Base-by-base conservation (phyloP, 2,113 vertebrate species). In the Blennius ocellaris region DNA sequence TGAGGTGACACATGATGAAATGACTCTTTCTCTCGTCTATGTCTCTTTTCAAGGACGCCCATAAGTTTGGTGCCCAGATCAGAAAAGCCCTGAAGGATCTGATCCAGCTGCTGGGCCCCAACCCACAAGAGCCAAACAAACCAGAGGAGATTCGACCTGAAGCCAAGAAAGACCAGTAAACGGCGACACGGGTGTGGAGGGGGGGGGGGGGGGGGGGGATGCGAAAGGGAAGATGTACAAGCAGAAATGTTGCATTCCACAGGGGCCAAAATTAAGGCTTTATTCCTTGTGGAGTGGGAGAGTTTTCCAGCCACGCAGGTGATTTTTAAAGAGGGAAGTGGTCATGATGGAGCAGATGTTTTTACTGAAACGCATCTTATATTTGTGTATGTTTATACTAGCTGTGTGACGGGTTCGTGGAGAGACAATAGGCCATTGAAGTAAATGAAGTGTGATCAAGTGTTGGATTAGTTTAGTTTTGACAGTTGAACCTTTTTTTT, bases 51-150 rank as follows among this genome's bases (percentile, higher is more conserved):
- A 60, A 97, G 96, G 94, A 94, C 39, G 91, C 96, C 30, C 95
- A 92, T 55, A 92, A 87, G 52, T 96, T 96, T 78, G 96, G 96
- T 3, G 75, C 53, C 45, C 90, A 92, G 81, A 94, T 97, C 40
- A 84, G 79, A 51, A 89, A 91, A 5, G 94, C 96, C 0, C 70
- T 97, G 68, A 43, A 84, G 6, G 95, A 96, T 1, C 82, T 97
- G 45, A 72, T 95, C 8, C 56, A 90, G 38, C 90, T 97, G 64
- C 91, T 96, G 86, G 73, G 53, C 56, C 83, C 89, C 7, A 76
- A 58, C 71, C 89, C 78, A 62, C 88, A 62, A 80, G 91, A 86
- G 83, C 59, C 69, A 68, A 89, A 45, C 83, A 92, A 76, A 81
- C 80, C 52, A 5, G 90, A 89, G 54, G 67, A 83, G 71, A 76